Evolutionary conservation across 2,113 vertebrate species (phyloP).

Genomic region (Blennius ocellaris): DNA sequence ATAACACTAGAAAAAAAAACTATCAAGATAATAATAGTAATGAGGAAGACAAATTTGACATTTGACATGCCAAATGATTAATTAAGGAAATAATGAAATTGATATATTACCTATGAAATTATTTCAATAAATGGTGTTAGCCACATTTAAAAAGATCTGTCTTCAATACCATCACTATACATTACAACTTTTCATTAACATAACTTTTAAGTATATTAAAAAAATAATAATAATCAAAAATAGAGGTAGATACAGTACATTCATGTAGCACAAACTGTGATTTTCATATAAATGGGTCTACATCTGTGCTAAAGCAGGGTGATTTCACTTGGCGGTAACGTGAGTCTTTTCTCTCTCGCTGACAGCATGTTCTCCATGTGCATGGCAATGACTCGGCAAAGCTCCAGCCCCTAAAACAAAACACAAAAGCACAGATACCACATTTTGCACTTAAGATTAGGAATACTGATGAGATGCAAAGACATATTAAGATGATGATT

Average conservation of each 20-base stretch:
- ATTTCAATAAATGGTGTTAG: neutral
- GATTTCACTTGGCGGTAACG: slow-evolving; percentile 96
- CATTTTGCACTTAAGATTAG: neutral
- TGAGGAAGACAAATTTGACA: neutral
- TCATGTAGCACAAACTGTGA: slow-evolving; percentile 30
- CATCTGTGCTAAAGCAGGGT: slow-evolving; percentile 87
- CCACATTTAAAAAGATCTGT: neutral
- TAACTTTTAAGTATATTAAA: slow-evolving; percentile 22
- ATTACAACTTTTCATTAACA: slow-evolving; percentile 17
- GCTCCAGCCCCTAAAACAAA: slow-evolving; percentile 89
- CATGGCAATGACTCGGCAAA: slow-evolving; percentile 92
- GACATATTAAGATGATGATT: neutral
- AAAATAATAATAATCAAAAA: no score
- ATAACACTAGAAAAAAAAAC: no score
- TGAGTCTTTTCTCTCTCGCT: slow-evolving; percentile 91
- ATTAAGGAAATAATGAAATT: neutral
- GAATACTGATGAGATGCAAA: neutral
- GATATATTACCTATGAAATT: neutral
- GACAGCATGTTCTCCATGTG: slow-evolving; percentile 93
- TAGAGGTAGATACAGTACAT: slow-evolving; percentile 70
- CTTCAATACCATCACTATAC: neutral
- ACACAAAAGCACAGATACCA: slow-evolving; percentile 5
- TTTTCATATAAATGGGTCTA: slow-evolving; percentile 25
- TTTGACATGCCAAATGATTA: neutral
- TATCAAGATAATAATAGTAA: no score